Conservation (phyloP, 1,140 invertebrate species). For the Conus betulinus region DNA sequence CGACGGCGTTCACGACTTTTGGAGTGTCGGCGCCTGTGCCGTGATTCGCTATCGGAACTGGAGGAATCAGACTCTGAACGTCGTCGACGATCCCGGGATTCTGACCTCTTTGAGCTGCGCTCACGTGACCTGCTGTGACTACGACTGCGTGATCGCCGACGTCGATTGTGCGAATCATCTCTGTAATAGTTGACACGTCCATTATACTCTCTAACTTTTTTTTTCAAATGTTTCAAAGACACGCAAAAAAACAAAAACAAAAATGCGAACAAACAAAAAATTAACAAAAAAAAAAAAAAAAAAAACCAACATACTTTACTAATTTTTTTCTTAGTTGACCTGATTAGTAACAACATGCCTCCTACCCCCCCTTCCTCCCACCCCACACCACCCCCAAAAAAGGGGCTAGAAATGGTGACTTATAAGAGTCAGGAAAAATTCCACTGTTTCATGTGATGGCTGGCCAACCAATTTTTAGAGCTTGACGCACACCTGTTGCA, state of each 20-base stretch:
- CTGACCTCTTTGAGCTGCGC: not conserved
- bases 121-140: not conserved
- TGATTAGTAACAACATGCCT: too few species aligned
- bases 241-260: too few species aligned
- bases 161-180: not conserved
- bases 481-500: too few species aligned
- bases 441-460: too few species aligned
- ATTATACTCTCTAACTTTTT: not conserved
- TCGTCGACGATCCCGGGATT: not conserved
- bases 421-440: too few species aligned
- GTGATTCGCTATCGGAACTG: not conserved
- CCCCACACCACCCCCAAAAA: too few species aligned
- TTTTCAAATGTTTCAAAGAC: not conserved
- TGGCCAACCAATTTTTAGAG: too few species aligned
- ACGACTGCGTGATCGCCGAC: slow-evolving; percentile 13
- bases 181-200: not conserved
- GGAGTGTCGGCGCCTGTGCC: not conserved
- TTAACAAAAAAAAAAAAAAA: not conserved
- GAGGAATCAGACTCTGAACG: not conserved
- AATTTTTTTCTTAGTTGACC: too few species aligned
- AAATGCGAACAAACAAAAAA: not conserved
- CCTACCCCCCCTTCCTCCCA: too few species aligned
- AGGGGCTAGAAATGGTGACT: too few species aligned
- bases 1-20: not conserved
- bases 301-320: too few species aligned